Evolutionary conservation across 2,797 vertebrate species (phyloP).

Genomic region (Argyrosomus regius): DNA sequence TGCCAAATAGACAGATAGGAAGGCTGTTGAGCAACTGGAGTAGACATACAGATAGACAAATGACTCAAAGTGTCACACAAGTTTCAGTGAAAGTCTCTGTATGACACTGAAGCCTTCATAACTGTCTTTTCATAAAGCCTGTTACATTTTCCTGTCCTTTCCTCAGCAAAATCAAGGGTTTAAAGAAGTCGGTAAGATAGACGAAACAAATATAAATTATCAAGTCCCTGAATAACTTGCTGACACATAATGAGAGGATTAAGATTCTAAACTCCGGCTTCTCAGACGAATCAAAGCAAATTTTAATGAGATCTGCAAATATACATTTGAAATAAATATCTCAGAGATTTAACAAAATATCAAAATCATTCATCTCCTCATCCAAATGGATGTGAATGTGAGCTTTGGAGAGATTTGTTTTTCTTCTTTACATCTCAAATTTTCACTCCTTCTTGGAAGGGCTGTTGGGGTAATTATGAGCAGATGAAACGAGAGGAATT

Average conservation of each 20-base stretch:
- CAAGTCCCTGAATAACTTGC: constrained; percentile 43
- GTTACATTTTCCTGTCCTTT: constrained; percentile 5
- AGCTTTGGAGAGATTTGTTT: constrained; percentile 48
- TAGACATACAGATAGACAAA: constrained; percentile 20
- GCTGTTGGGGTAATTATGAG: constrained; percentile 63
- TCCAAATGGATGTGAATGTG: constrained; percentile 23
- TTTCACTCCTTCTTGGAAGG: constrained; percentile 44
- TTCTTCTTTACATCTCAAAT: constrained; percentile 53
- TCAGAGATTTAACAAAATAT: constrained; percentile 36
- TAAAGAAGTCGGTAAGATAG: constrained; percentile 36
- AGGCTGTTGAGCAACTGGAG: constrained; percentile 31
- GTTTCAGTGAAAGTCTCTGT: constrained; percentile 11
- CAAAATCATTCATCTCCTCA: constrained; percentile 3
- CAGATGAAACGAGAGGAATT: constrained; percentile 57
- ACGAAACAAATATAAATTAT: constrained; percentile 53
- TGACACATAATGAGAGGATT: constrained; percentile 63
- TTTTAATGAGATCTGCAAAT: constrained; percentile 56
- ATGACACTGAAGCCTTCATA: neutral
- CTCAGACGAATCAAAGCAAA: constrained; percentile 41
- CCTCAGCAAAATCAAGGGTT: constrained; percentile 24
- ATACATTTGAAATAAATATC: constrained; percentile 40
- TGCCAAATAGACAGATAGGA: constrained; percentile 42
- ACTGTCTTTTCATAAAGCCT: constrained; percentile 6
- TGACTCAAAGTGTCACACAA: constrained; percentile 16
- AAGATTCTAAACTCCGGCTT: constrained; percentile 46